Percentiles rank a stretch among this genome's conserved stretches.
phyloP scores from a whole-genome alignment of 2,113 vertebrate genomes.

The Lophius piscatorius region DNA sequence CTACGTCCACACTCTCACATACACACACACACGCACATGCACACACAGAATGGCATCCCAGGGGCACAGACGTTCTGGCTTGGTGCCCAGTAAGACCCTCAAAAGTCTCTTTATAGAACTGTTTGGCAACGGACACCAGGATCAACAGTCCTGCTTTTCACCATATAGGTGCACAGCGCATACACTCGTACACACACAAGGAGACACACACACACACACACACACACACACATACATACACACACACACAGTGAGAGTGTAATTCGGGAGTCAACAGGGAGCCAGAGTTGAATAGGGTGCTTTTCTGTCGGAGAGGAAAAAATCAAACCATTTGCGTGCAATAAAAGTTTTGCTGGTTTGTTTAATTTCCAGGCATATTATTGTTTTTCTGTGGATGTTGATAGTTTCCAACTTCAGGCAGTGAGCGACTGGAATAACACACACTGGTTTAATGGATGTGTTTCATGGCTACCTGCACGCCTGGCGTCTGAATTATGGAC shows the following conservation, averaged over 20 bases:
- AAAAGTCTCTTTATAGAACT: constrained; percentile 74
- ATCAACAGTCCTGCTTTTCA: constrained; percentile 71
- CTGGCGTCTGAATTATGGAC: constrained; percentile 6
- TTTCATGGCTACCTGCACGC: constrained; percentile 37
- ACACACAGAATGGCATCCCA: constrained; percentile 47
- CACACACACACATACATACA: constrained; percentile 18
- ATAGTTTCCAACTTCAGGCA: constrained; percentile 38
- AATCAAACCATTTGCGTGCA: constrained; percentile 62
- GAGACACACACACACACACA: constrained; percentile 11
- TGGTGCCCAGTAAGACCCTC: constrained; percentile 55
- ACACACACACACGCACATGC: constrained; percentile 15
- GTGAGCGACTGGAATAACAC: constrained; percentile 61
- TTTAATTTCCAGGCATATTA: constrained; percentile 61
- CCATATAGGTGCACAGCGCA: constrained; percentile 7
- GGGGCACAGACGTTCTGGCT: constrained; percentile 57
- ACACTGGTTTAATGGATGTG: constrained; percentile 46
- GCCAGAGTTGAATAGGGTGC: constrained; percentile 42
- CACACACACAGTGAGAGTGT: not conserved
- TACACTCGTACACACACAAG: constrained; percentile 23
- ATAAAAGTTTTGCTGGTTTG: constrained; percentile 62
- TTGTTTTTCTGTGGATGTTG: constrained; percentile 60
- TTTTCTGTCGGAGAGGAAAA: constrained; percentile 51
- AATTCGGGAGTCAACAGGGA: constrained; percentile 38
- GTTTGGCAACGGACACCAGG: constrained; percentile 69
- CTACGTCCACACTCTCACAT: constrained; percentile 9